Base-by-base conservation (phyloP, 2,797 vertebrate species). In the Lacerta bilineata region DNA sequence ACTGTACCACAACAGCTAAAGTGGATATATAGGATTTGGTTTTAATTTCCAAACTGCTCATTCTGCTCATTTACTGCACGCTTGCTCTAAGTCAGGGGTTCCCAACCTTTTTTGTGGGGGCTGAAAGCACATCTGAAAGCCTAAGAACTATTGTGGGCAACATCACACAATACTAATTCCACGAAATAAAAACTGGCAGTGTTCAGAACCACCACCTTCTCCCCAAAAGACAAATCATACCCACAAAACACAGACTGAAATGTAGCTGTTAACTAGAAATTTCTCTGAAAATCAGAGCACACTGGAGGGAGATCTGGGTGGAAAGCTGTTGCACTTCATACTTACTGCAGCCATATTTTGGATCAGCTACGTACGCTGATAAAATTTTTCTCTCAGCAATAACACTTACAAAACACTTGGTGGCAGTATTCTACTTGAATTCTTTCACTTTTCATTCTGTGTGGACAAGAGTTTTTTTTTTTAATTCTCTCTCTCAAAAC, bases 341-440 rank as follows among this genome's bases (percentile, higher is more conserved):
- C 29, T 11, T 64, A 5, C 3, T 36, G 15, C 6, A 41, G 50
- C 36, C 25, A 0, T 0, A 1, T 0, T 0, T 1, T 25, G 41
- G 20, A 23, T n/a, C 5, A 29, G 36, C 11, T 59, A 7, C 4
- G 27, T n/a, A 41, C 11, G 15, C 1, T 1, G 13, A 55, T 72
- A 71, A 25, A 86, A 27, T 18, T 33, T 78, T 87, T 81, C 33
- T 1, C 72, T 90, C 18, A 86, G 94, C 25, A 4, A 90, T 90
- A 7, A 46, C 68, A 0, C 0, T 9, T 23, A 10, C 10, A 1
- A 33, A 75, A 91, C 97, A 94, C 96, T 91, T 87, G 97, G 92
- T 93, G 97, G 95, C 95, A 96, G 95, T 94, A 88, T 96, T 94
- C 92, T 90, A n/a, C 90, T 91, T 86, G 50, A 64, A 86, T 46